These are phyloP conservation scores for Zoroaster sp. DNA, from an alignment of 53 echinoderm and acorn worm genomes.

Conservation along the genomic window DNA sequence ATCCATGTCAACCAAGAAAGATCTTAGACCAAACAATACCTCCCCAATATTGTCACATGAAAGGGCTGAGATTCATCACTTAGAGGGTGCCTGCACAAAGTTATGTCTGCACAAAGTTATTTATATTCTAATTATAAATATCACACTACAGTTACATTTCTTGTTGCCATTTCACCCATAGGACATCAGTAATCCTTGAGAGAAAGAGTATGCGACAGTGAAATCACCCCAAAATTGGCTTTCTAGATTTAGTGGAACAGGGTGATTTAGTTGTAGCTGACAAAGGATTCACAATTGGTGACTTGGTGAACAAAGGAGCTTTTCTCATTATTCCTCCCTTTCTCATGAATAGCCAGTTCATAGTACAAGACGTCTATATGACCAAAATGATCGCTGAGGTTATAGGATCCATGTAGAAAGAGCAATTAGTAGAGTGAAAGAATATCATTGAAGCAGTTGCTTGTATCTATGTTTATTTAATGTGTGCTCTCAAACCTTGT, in stretches of 20 bases:
- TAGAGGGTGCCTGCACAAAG: background rate
- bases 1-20: background rate
- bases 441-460: background rate
- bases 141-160: slow-evolving; percentile 30
- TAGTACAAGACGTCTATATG: background rate
- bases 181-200: slow-evolving; percentile 43
- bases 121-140: background rate
- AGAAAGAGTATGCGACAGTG: slow-evolving; percentile 30
- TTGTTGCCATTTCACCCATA: slow-evolving; percentile 47
- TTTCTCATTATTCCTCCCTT: background rate
- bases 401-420: slow-evolving; percentile 14
- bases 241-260: slow-evolving; percentile 19
- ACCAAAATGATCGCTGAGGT: background rate
- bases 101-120: background rate
- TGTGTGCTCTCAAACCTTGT: background rate
- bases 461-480: background rate
- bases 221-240: slow-evolving; percentile 37
- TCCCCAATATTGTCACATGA: background rate
- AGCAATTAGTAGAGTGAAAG: slow-evolving; percentile 17
- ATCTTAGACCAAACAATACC: background rate
- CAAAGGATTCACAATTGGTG: slow-evolving; percentile 27
- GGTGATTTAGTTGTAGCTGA: slow-evolving; percentile 47
- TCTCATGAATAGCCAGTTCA: background rate
- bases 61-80: background rate
- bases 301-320: background rate